These are phyloP conservation scores for Centrocercus urophasianus DNA, from an alignment of 2,113 vertebrate genomes.

Conservation along the genomic window DNA sequence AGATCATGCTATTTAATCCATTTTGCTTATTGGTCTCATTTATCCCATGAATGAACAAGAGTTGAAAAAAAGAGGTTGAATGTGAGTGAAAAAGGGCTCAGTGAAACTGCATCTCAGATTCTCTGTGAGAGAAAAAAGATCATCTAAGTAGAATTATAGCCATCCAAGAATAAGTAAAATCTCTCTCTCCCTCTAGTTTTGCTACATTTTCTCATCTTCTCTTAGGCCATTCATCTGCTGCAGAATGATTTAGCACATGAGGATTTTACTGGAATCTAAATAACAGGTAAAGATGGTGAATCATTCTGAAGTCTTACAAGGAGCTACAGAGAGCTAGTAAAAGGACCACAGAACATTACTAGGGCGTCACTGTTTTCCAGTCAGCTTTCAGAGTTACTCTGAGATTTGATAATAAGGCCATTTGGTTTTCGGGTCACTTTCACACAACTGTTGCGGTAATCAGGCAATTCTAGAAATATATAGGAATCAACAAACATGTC, in stretches of 20 bases:
- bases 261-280: neutral
- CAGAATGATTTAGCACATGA: neutral
- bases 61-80: neutral
- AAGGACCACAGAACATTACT: neutral
- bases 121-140: neutral
- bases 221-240: neutral
- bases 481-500: neutral
- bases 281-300: neutral
- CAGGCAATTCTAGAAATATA: neutral
- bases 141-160: neutral
- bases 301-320: neutral
- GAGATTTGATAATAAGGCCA: neutral
- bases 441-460: neutral
- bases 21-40: slow-evolving; percentile 47
- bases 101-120: neutral
- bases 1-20: slow-evolving; percentile 44
- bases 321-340: neutral
- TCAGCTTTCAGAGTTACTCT: neutral
- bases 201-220: neutral
- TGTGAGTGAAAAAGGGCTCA: neutral
- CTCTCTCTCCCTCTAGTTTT: neutral
- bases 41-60: slow-evolving; percentile 11
- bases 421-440: neutral
- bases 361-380: neutral
- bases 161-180: neutral